Base-by-base conservation (phyloP, 2,797 vertebrate genomes). In the Morelia viridis region DNA sequence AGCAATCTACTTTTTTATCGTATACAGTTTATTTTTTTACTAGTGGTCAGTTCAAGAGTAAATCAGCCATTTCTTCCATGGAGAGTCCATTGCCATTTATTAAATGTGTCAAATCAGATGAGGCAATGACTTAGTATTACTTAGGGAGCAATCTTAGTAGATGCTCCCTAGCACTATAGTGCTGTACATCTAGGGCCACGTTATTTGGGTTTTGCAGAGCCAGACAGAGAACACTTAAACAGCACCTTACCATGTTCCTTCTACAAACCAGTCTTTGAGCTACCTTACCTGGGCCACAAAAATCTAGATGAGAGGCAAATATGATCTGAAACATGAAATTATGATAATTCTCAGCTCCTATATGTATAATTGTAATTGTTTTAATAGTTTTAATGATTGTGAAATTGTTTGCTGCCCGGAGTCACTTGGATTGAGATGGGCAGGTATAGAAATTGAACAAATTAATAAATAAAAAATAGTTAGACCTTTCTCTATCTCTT, bases 71-170 rank as follows among this genome's bases (percentile, higher is more conserved):
- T 58, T 31, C 71, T 88, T 68, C 31, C 60, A 31, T 50, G 46
- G 64, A 87, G 57, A 62, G 28, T 62, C 50, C 4, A n/a, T 24
- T 60, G 64, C 26, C 22, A 61, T 90, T 57, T 95, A 85, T 80
- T 93, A 89, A 94, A 94, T 65, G 62, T 15, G 22, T 92, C 46
- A 96, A 92, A 76, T 60, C 53, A 56, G 35, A 92, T 93, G 60
- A 62, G 31, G 5, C 26, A 46, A 68, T 60, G 10, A 62, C 65
- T 10, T 15, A 87, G 53, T 58, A 60, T 15, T 84, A 84, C 50
- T 84, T 92, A 64, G 46, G 53, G 19, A 7, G 64, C 64, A 50
- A 53, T 50, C 13, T 26, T 41, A 35, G 56, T 17, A 31, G 56
- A 58, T 46, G 85, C 28, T 86, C 41, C 9, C 35, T 60, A 46